Percentiles rank a stretch among this genome's conserved stretches.
Evolutionary conservation across 2,113 vertebrate genomes (phyloP).

Genomic region (Antennarius striatus): DNA sequence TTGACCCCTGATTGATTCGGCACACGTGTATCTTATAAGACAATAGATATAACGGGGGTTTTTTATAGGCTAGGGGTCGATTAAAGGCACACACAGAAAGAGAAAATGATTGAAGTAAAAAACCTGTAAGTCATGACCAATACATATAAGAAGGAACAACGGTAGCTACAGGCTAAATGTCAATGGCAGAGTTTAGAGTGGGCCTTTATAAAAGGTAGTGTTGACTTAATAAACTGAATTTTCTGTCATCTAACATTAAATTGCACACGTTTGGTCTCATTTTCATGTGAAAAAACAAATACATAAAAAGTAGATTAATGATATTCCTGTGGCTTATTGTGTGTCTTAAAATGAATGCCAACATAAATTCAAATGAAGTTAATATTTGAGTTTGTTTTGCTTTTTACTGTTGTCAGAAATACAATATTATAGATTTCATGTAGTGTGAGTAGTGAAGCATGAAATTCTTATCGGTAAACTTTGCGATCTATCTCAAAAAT

Average conservation of each 20-base stretch:
- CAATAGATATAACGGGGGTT: constrained; percentile 17
- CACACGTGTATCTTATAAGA: background rate
- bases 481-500: too few species aligned
- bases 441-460: too few species aligned
- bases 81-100: constrained; percentile 16
- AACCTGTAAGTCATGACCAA: constrained; percentile 40
- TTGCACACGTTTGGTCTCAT: background rate
- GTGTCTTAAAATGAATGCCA: too few species aligned
- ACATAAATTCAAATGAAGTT: too few species aligned
- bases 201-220: background rate
- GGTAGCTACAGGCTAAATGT: constrained; percentile 42
- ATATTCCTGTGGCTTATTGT: too few species aligned
- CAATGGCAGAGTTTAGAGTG: constrained; percentile 37
- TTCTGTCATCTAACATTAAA: background rate
- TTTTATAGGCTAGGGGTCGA: constrained; percentile 23
- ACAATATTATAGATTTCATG: too few species aligned
- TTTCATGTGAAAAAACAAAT: too few species aligned
- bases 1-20: background rate
- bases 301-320: too few species aligned
- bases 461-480: too few species aligned
- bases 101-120: constrained; percentile 37
- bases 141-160: constrained; percentile 22
- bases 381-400: too few species aligned
- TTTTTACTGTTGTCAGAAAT: too few species aligned
- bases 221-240: background rate